Evolutionary conservation across 2,797 vertebrate species (phyloP), one percentile per base, ranked within the genome.

Genomic region (Rousettus madagascariensis): DNA sequence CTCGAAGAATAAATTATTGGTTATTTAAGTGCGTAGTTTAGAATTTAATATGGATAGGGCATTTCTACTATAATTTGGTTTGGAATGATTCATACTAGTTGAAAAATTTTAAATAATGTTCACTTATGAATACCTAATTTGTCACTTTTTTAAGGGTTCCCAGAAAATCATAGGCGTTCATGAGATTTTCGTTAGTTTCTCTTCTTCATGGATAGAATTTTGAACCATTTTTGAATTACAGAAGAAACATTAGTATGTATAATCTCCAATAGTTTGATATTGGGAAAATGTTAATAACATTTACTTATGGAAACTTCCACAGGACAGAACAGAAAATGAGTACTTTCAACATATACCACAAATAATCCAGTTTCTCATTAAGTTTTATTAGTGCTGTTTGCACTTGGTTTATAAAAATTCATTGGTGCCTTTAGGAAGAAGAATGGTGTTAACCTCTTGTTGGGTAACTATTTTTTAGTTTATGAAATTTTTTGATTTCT

Each of bases 1-100:
- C 49, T 86, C 61, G 90, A 95, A 84, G 61, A 94, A 82, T 94
- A 91, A 93, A 91, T 91, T 85, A 89, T 92, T 86, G 90, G 75
- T 41, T 63, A 92, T 77, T 95, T 95, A 92, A 92, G 87, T 89
- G 57, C 63, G 82, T 68, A 87, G 69, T 83, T 92, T 90, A 92
- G 63, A 22, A 95, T 90, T 94, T 89, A 89, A 86, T 92, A 69
- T 95, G 57, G 41, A 78, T 78, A 86, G 33, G 65, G 15, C 28
- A 92, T 95, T 90, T 94, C 80, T 91, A 68, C 36, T 95, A 33
- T 94, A 95, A 86, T 96, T 97, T 91, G 63, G 41, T 90, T 93
- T 83, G 84, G 43, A 89, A 78, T 63, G n/a, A 94, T 74, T 92
- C 86, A 94, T 80, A 74, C 74, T 86, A 79, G 69, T 78, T 86